Evolutionary conservation across 2,888 invertebrate genomes (phyloP).

Genomic region (Tricholauxania praeusta): DNA sequence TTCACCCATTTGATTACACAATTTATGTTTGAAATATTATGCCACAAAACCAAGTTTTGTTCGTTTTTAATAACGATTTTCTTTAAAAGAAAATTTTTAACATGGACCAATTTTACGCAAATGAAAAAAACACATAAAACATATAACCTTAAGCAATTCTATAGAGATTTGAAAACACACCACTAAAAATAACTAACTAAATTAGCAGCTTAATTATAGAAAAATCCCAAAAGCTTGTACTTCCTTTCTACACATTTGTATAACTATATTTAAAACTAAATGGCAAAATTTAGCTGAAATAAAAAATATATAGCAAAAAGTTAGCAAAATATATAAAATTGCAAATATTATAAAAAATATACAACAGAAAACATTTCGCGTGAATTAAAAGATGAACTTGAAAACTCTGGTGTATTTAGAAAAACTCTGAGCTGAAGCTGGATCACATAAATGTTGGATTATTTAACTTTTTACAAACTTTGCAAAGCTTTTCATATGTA

Average conservation of each 20-base stretch:
- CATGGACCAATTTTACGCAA: slow-evolving; percentile 61
- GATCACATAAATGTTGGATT: too few species aligned
- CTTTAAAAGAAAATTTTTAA: slow-evolving; percentile 52
- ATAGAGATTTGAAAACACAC: slow-evolving; percentile 3
- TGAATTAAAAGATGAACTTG: slow-evolving; percentile 27
- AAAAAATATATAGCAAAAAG: slow-evolving; percentile 19
- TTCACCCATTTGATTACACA: too few species aligned
- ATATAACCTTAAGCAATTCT: slow-evolving; percentile 24
- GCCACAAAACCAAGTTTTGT: slow-evolving; percentile 37
- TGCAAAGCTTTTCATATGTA: slow-evolving; percentile 33
- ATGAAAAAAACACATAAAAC: slow-evolving; percentile 24
- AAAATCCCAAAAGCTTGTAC: slow-evolving; percentile 4
- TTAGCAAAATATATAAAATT: slow-evolving; percentile 3
- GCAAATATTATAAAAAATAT: slow-evolving; percentile 20
- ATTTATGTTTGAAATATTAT: slow-evolving; percentile 34
- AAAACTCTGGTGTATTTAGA: too few species aligned
- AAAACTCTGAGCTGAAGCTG: too few species aligned
- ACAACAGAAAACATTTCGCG: slow-evolving; percentile 49
- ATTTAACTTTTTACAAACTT: too few species aligned
- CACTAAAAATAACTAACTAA: slow-evolving; percentile 14
- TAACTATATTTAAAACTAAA: too few species aligned
- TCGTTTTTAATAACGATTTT: slow-evolving; percentile 49
- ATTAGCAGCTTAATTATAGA: not conserved
- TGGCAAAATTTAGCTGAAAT: not conserved
- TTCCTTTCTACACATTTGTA: not conserved